Conservation (phyloP, 2,888 invertebrate species). For the Ochlodes sylvanus region DNA sequence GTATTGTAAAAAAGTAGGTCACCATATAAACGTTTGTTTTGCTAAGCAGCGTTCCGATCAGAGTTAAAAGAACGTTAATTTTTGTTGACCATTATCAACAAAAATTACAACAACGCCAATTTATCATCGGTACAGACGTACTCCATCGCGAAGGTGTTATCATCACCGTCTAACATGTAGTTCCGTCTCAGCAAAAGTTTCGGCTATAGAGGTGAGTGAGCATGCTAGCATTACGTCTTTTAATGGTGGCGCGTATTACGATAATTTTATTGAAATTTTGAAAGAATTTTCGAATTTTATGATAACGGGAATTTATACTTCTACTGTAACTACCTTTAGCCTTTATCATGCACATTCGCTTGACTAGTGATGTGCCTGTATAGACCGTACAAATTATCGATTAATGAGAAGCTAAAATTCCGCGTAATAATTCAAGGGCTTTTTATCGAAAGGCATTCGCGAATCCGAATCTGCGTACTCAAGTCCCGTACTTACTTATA, state of each 20-base stretch:
- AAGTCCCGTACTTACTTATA: slow-evolving; percentile 40
- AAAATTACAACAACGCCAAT: neutral
- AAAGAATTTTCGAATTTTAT: neutral
- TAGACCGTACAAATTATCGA: neutral
- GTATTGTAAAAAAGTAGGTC: slow-evolving; percentile 9
- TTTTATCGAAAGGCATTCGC: neutral
- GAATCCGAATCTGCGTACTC: slow-evolving; percentile 41
- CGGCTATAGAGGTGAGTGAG: neutral
- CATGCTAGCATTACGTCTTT: neutral
- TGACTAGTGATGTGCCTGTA: neutral
- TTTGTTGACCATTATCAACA: too few relatives aligned
- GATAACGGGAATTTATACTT: slow-evolving; percentile 2
- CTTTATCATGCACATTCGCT: neutral
- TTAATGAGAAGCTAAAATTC: neutral
- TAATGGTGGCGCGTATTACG: neutral
- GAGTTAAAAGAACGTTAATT: neutral
- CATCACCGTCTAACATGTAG: too few relatives aligned
- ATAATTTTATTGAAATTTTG: neutral
- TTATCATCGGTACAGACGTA: neutral
- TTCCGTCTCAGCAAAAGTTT: neutral
- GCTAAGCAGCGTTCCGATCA: neutral
- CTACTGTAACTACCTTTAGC: slow-evolving; percentile 4
- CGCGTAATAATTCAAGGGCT: neutral
- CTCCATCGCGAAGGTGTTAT: neutral
- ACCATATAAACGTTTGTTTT: neutral